phyloP scores from a whole-genome alignment of 2,797 vertebrate species.

The Betta splendens region DNA sequence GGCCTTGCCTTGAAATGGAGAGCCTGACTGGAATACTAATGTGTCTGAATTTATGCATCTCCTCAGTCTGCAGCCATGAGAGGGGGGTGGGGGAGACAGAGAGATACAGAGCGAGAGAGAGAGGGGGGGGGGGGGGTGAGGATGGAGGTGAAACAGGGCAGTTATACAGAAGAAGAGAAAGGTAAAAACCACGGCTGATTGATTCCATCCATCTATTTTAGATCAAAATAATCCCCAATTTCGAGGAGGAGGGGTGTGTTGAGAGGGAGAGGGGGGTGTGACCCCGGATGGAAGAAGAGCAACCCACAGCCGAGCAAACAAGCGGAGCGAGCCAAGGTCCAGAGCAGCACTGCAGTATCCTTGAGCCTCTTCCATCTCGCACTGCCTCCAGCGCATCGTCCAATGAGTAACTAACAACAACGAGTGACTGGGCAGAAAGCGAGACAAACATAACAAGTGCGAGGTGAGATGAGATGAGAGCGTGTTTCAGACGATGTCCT shows the following conservation, averaged over 20 bases:
- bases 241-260: constrained; percentile 13
- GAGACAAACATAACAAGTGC: constrained; percentile 39
- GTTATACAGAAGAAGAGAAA: constrained; percentile 70
- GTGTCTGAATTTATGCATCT: constrained; percentile 85
- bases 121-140: constrained; percentile 56
- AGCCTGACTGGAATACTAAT: constrained; percentile 87
- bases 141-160: constrained; percentile 70
- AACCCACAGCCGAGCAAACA: constrained; percentile 53
- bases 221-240: constrained; percentile 66
- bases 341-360: constrained; percentile 54
- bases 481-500: constrained; percentile 39
- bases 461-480: constrained; percentile 46
- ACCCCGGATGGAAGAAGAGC: constrained; percentile 39
- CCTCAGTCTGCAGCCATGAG: constrained; percentile 83
- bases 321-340: constrained; percentile 60
- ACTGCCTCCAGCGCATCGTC: neutral
- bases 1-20: constrained; percentile 83
- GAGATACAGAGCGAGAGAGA: constrained; percentile 49
- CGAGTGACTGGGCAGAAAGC: constrained; percentile 37
- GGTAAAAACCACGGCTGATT: constrained; percentile 73
- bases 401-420: too few species aligned
- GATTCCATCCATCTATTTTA: constrained; percentile 77
- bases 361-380: constrained; percentile 38
- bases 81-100: constrained; percentile 68
- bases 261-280: neutral